Evolutionary conservation across 30 jellyfish, hydroid and myxozoan genomes (phyloP).

Genomic region (Cassiopea xamachana): DNA sequence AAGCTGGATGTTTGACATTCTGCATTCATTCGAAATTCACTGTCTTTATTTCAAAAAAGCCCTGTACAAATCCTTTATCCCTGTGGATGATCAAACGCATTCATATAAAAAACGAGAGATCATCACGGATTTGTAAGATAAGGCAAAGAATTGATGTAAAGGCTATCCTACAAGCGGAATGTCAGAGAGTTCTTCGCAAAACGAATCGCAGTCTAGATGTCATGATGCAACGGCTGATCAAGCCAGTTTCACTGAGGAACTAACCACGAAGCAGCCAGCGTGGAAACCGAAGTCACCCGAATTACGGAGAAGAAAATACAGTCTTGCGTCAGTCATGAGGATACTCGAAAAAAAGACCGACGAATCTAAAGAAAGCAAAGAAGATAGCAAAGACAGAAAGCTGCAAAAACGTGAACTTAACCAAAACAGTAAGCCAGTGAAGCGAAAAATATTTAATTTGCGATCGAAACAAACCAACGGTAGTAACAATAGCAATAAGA

Average conservation of each 20-base stretch:
- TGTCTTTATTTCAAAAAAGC: constrained; percentile 12
- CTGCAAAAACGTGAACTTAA: constrained; percentile 49
- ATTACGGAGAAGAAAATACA: constrained; percentile 72
- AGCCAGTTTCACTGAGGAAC: not conserved
- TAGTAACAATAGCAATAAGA: not conserved
- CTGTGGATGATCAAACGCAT: not conserved
- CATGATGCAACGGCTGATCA: constrained; percentile 1
- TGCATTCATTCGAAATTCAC: constrained; percentile 36
- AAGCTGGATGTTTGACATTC: constrained; percentile 38
- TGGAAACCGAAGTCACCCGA: constrained; percentile 66
- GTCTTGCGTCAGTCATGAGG: constrained; percentile 76
- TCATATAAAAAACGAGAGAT: constrained; percentile 3
- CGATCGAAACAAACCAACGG: constrained; percentile 51
- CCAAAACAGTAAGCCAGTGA: constrained; percentile 46
- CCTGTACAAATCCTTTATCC: not conserved
- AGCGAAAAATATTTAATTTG: constrained; percentile 61
- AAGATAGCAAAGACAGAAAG: constrained; percentile 27
- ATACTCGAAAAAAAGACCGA: constrained; percentile 66
- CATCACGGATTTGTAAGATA: constrained; percentile 18
- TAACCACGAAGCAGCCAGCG: constrained; percentile 16
- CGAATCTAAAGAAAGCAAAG: constrained; percentile 37
- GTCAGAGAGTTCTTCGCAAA: constrained; percentile 16
- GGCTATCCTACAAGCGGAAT: not conserved
- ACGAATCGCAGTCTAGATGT: constrained; percentile 1
- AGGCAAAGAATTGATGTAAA: not conserved